A percentile compares a stretch with the other conserved stretches of the same genome.
Evolutionary conservation across 2,113 vertebrate species (phyloP).

Genomic region (Nesoenas mayeri): DNA sequence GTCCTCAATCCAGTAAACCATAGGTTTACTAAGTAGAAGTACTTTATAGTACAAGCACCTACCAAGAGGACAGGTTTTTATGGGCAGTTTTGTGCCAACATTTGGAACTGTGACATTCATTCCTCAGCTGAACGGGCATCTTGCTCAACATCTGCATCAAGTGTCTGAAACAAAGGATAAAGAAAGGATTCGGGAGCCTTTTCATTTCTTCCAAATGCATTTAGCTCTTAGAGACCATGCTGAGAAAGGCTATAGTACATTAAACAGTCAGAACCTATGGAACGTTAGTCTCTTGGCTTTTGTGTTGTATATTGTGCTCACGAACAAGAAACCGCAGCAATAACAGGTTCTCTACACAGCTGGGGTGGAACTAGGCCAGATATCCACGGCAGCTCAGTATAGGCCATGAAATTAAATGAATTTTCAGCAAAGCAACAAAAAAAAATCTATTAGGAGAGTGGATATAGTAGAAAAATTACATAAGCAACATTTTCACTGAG

Average conservation of each 20-base stretch:
- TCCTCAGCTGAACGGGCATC: background rate
- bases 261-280: background rate
- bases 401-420: background rate
- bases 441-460: background rate
- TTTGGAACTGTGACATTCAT: background rate
- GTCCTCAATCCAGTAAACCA: background rate
- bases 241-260: background rate
- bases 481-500: background rate
- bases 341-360: background rate
- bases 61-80: background rate
- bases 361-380: constrained; percentile 20
- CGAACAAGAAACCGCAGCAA: background rate
- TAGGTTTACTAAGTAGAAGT: background rate
- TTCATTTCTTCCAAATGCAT: background rate
- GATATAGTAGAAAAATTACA: background rate
- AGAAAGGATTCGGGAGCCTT: background rate
- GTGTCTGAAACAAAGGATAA: background rate
- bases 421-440: background rate
- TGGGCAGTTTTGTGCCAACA: background rate
- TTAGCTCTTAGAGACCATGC: background rate
- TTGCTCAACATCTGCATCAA: background rate
- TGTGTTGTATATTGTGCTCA: background rate
- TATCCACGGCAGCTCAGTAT: background rate
- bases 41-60: background rate
- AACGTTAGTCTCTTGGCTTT: background rate